Evolutionary conservation across 2,888 invertebrate genomes (phyloP).

Genomic region (Acanthoscelides obtectus): DNA sequence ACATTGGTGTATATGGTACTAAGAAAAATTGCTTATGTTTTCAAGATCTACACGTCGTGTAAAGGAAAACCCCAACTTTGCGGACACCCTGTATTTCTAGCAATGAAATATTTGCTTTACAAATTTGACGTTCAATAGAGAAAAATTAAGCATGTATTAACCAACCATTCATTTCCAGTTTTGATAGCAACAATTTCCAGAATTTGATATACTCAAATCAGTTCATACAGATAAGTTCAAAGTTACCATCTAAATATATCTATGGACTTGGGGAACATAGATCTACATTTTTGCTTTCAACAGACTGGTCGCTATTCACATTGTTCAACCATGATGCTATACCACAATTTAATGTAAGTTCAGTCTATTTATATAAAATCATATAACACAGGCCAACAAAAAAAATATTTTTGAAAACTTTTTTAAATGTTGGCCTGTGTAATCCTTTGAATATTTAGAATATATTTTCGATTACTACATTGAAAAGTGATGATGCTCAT

Average conservation of each 20-base stretch:
- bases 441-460: no score
- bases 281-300: constrained; percentile 56
- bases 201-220: constrained; percentile 72
- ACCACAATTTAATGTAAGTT: constrained; percentile 61
- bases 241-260: constrained; percentile 58
- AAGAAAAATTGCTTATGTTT: no score
- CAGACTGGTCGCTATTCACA: constrained; percentile 64
- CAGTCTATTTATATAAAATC: background rate
- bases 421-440: no score
- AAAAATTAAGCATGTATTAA: background rate
- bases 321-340: constrained; percentile 65
- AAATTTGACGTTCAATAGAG: constrained; percentile 8
- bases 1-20: no score
- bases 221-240: constrained; percentile 63
- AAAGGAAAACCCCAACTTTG: no score
- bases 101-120: no score
- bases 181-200: constrained; percentile 62
- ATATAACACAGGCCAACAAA: no score
- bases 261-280: constrained; percentile 75
- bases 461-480: no score
- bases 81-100: no score
- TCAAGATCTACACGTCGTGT: no score
- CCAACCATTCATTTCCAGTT: constrained; percentile 49
- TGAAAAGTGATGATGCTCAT: no score
- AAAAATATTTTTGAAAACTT: no score